These are phyloP conservation scores for Parelbella ahira DNA, from an alignment of 2,888 invertebrate genomes.

Conservation along the genomic window DNA sequence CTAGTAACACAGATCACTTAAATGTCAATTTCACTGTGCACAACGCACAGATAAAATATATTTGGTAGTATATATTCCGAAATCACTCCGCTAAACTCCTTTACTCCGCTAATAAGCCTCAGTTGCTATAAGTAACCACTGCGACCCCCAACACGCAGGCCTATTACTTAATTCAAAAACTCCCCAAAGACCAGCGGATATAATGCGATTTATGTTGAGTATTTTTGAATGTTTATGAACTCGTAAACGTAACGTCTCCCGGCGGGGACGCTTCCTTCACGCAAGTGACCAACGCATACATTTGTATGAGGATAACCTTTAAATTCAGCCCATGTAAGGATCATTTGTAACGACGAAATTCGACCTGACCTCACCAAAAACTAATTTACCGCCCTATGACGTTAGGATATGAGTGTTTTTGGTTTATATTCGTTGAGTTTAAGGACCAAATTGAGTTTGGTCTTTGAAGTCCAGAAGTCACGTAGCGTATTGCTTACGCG, in stretches of 20 bases:
- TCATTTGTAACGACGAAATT: constrained; percentile 25
- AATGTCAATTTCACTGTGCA: too few relatives aligned
- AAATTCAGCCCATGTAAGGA: constrained; percentile 29
- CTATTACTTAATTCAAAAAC: too few relatives aligned
- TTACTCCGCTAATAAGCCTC: too few relatives aligned
- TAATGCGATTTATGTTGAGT: constrained; percentile 19
- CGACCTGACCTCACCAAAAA: not conserved
- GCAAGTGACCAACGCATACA: constrained; percentile 22
- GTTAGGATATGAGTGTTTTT: constrained; percentile 16
- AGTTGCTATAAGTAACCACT: too few relatives aligned
- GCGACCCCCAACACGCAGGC: too few relatives aligned
- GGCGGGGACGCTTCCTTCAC: constrained; percentile 12
- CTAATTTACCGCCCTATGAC: constrained; percentile 1
- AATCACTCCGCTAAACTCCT: too few relatives aligned
- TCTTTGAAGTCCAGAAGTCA: constrained; percentile 20
- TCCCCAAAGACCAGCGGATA: constrained; percentile 5
- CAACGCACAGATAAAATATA: too few relatives aligned
- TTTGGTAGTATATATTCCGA: too few relatives aligned
- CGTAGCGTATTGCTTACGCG: constrained; percentile 31
- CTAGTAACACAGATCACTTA: too few relatives aligned
- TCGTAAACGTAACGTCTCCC: constrained; percentile 20
- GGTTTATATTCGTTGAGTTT: not conserved
- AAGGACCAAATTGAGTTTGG: constrained; percentile 2
- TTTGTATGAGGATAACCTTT: constrained; percentile 29
- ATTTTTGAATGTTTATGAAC: constrained; percentile 26